Evolutionary conservation across 2,113 vertebrate species (phyloP).

Genomic region (Ceyx cyanopectus): DNA sequence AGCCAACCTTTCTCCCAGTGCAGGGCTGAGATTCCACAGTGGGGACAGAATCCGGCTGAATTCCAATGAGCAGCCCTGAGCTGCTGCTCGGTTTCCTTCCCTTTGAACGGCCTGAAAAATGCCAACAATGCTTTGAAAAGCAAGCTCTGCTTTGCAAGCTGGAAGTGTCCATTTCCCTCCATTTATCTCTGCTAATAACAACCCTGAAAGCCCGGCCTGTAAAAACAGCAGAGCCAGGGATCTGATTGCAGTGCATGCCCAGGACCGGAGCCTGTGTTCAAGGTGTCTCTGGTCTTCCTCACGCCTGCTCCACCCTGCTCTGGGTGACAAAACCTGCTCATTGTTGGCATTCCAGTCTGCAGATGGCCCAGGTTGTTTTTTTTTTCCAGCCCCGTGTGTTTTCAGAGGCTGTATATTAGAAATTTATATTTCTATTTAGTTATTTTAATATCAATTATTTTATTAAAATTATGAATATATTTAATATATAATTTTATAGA

Average conservation of each 20-base stretch:
- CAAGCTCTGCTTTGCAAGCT: conserved; percentile 20
- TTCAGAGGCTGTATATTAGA: not conserved
- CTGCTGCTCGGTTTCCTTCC: conserved; percentile 58
- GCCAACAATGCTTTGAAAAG: conserved; percentile 61
- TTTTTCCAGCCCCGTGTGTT: not conserved
- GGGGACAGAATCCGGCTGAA: conserved; percentile 61
- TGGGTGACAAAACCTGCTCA: not conserved
- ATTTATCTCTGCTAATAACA: conserved; percentile 69
- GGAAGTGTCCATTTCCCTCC: conserved; percentile 67
- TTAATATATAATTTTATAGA: no score
- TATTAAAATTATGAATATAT: no score
- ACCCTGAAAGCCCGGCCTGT: conserved; percentile 30
- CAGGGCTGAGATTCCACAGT: conserved; percentile 44
- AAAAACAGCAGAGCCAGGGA: conserved; percentile 7
- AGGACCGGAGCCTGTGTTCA: conserved; percentile 42
- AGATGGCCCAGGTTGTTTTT: conserved; percentile 45
- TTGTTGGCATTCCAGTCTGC: conserved; percentile 67
- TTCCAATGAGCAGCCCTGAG: conserved; percentile 68
- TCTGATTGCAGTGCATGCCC: conserved; percentile 20
- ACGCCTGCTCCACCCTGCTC: conserved; percentile 59
- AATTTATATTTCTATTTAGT: no score
- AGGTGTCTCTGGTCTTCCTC: conserved; percentile 38
- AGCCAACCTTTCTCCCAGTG: conserved; percentile 47
- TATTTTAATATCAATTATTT: no score
- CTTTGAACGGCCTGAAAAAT: conserved; percentile 69